phyloP scores from a whole-genome alignment of 1,140 invertebrate species.

The Ctenoplectra terminalis region DNA sequence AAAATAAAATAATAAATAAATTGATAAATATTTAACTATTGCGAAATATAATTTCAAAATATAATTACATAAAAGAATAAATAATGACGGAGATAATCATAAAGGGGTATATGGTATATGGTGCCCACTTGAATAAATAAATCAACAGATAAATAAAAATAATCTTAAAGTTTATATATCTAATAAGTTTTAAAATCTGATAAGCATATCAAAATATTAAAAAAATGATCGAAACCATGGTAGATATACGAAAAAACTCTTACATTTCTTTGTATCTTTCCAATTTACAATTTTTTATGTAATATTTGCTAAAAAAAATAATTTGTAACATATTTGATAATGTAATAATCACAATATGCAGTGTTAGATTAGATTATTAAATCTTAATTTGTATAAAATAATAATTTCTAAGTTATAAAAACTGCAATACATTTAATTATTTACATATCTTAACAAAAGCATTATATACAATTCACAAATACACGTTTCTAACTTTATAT shows the following conservation, averaged over 20 bases:
- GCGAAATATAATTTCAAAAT: background rate
- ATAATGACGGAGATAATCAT: background rate
- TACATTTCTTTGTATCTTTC: background rate
- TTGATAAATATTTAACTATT: constrained; percentile 44
- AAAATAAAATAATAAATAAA: constrained; percentile 61
- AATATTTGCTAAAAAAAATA: background rate
- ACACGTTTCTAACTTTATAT: constrained; percentile 24
- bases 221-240: too few species aligned
- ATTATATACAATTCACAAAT: constrained; percentile 53
- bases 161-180: background rate
- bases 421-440: constrained; percentile 21
- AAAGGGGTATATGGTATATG: too few species aligned
- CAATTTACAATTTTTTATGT: background rate
- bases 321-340: background rate
- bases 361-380: constrained; percentile 10
- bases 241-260: background rate
- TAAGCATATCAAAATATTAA: background rate
- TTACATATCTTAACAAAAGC: constrained; percentile 41
- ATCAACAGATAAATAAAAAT: background rate
- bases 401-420: constrained; percentile 5
- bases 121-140: background rate
- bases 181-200: background rate
- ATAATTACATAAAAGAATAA: constrained; percentile 22
- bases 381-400: background rate
- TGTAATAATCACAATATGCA: constrained; percentile 3